These are phyloP conservation scores for Eulemur mongoz DNA, from an alignment of 2,797 vertebrate species.

Conservation along the genomic window DNA sequence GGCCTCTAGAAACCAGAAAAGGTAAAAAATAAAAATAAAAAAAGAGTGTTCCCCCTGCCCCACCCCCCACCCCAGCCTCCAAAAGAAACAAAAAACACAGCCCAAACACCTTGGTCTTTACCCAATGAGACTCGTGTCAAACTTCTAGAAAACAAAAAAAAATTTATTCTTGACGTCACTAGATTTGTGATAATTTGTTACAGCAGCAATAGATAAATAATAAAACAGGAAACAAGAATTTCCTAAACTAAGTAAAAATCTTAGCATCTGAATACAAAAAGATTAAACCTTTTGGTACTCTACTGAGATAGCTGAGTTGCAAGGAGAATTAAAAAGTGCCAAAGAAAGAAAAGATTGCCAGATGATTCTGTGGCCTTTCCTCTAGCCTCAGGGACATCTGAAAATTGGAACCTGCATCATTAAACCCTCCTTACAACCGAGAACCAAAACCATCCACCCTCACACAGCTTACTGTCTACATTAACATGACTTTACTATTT, in stretches of 20 bases:
- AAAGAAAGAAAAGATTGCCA: not conserved
- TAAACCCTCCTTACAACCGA: not conserved
- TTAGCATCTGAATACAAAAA: not conserved
- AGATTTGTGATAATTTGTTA: not conserved
- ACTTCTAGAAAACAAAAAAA: not conserved
- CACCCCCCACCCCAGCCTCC: fast-evolving
- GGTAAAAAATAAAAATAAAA: not conserved
- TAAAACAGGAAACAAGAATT: not conserved
- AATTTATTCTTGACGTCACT: not conserved
- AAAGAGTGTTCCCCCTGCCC: not conserved
- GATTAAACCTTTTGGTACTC: not conserved
- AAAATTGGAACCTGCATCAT: not conserved
- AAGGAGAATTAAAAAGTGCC: not conserved
- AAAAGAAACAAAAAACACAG: not conserved
- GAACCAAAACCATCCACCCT: not conserved
- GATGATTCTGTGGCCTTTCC: not conserved
- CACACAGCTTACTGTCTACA: not conserved
- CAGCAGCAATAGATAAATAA: not conserved
- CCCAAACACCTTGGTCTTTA: not conserved
- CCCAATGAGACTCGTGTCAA: not conserved
- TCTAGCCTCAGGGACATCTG: not conserved
- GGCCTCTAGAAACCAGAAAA: not conserved
- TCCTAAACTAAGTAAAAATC: not conserved
- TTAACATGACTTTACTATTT: not conserved
- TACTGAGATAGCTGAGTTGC: not conserved